These are phyloP conservation scores for Clarias gariepinus DNA, from an alignment of 2,113 vertebrate genomes.

Conservation along the genomic window DNA sequence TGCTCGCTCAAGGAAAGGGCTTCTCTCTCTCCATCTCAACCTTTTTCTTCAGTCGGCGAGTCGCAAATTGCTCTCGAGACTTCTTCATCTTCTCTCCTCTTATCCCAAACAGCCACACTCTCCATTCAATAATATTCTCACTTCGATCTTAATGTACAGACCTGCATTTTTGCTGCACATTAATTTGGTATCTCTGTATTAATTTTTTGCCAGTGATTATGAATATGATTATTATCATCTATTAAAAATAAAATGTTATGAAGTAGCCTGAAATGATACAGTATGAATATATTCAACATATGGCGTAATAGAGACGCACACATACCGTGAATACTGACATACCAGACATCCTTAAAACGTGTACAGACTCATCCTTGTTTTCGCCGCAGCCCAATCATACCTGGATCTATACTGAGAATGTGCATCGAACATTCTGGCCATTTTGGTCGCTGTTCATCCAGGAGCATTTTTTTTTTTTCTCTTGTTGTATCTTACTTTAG, in stretches of 20 bases:
- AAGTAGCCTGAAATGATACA: neutral
- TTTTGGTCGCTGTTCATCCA: conserved; percentile 23
- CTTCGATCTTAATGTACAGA: conserved; percentile 33
- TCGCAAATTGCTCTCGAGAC: conserved; percentile 40
- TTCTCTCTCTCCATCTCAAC: conserved; percentile 39
- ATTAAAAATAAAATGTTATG: neutral
- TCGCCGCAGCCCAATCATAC: conserved; percentile 7
- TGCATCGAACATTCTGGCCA: conserved; percentile 36
- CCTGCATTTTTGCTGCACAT: conserved; percentile 19
- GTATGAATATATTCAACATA: neutral
- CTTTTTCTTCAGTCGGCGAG: conserved; percentile 14
- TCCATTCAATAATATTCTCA: conserved; percentile 32
- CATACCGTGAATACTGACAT: conserved; percentile 21
- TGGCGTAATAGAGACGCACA: neutral
- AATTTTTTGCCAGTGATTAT: neutral
- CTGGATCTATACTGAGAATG: conserved; percentile 17
- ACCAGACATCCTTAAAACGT: conserved; percentile 17
- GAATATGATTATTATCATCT: neutral
- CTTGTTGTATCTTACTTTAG: conserved; percentile 34
- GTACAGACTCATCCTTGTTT: conserved; percentile 23
- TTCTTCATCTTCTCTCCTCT: conserved; percentile 31
- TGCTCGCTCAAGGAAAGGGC: conserved; percentile 39
- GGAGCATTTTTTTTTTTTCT: conserved; percentile 36
- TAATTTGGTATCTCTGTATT: conserved; percentile 31
- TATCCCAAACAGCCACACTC: conserved; percentile 16